Evolutionary conservation across 2,113 vertebrate species (phyloP).

Genomic region (Zapornia atra): DNA sequence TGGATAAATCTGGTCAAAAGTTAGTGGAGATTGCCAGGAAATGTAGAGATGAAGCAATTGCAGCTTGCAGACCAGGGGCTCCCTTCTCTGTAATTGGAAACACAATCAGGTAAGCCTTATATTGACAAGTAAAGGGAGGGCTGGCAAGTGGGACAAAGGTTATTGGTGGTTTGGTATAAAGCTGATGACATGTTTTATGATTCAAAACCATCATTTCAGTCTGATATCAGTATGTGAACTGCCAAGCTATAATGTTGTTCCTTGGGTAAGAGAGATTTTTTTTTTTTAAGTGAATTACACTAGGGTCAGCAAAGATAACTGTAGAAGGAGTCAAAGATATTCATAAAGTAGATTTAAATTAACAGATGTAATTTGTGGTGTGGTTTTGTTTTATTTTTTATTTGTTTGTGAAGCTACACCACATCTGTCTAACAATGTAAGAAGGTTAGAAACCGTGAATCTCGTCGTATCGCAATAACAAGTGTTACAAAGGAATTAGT

Average conservation of each 20-base stretch:
- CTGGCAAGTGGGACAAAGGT: slow-evolving; percentile 87
- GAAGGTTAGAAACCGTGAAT: slow-evolving; percentile 18
- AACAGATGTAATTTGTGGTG: background rate
- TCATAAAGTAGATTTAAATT: slow-evolving; percentile 53
- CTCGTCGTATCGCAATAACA: background rate
- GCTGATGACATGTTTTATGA: slow-evolving; percentile 93
- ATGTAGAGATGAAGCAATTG: slow-evolving; percentile 94
- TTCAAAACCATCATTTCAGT: slow-evolving; percentile 88
- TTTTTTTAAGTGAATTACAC: slow-evolving; percentile 79
- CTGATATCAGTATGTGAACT: slow-evolving; percentile 89
- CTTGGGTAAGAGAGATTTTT: slow-evolving; percentile 75
- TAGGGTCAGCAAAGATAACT: slow-evolving; percentile 79
- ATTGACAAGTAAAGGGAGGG: slow-evolving; percentile 82
- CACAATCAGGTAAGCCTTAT: slow-evolving; percentile 90
- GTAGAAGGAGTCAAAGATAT: slow-evolving; percentile 72
- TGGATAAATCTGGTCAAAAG: slow-evolving; percentile 86
- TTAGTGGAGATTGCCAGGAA: slow-evolving; percentile 86
- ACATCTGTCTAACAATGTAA: slow-evolving; percentile 5
- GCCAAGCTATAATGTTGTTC: slow-evolving; percentile 83
- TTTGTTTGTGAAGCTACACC: slow-evolving; percentile 3
- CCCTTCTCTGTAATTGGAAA: slow-evolving; percentile 94
- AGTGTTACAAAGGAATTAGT: slow-evolving; percentile 47
- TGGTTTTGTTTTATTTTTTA: slow-evolving; percentile 3
- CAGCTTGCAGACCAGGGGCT: slow-evolving; percentile 86
- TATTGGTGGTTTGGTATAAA: slow-evolving; percentile 85